Evolutionary conservation across 2,888 invertebrate genomes (phyloP), one percentile per base, ranked within the genome.

Genomic region (Rhorus exstirpatorius): DNA sequence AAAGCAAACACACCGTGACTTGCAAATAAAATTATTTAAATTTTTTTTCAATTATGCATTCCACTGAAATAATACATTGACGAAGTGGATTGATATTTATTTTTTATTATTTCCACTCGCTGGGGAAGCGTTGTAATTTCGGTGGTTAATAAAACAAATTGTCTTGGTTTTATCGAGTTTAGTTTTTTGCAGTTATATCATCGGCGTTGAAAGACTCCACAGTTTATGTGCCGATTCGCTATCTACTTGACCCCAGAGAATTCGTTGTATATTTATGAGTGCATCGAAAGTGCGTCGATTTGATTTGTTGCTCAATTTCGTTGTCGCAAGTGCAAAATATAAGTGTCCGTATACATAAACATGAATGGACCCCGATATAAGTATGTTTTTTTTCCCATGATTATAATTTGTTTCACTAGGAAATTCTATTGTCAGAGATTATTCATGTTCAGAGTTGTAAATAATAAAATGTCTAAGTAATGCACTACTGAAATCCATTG

Each of bases 181-280:
- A 14, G 3, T 60, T 41, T 12, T 4, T 17, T 49, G 3, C 12
- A n/a, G 70, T 70, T 12, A 38, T 14, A 35, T 60, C 19, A 8
- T 19, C 19, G n/a, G 17, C 12, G 14, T 55, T 1, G 10, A 26
- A 35, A 17, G 12, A 53, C 12, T 46, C 8, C 2, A 8, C 26
- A 1, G 44, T 17, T 51, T 21, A 8, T 24, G n/a, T 8, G 38
- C 14, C 0, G 10, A 55, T 55, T 55, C 17, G 17, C 38, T 3
- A 24, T n/a, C 44, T 38, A 14, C 31, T 74, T 68, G 53, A 68
- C 7, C 67, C 26, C 8, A 31, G 24, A 46, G 55, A n/a, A n/a
- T n/a, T 26, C 26, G 24, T 8, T 53, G 38, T 70, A 2, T 51
- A 14, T 26, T 7, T 35, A 10, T 3, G 61, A 81, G 80, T 81